A percentile compares a stretch with the other conserved stretches of the same genome.
Evolutionary conservation across 2,113 vertebrate genomes (phyloP).

Genomic region (Corythaixoides concolor): DNA sequence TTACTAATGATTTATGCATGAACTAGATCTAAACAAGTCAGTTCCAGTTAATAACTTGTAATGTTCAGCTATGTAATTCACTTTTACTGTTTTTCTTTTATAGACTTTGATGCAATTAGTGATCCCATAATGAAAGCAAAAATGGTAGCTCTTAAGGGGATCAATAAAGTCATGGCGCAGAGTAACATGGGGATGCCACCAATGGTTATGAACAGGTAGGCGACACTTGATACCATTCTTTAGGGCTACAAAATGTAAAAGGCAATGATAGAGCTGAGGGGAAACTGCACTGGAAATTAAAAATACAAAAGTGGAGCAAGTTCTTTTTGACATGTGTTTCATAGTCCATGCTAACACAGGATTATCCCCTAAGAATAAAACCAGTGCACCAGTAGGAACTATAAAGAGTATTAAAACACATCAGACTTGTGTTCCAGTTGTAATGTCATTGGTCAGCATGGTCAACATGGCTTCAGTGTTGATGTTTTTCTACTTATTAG

Average conservation of each 20-base stretch:
- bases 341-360: not conserved
- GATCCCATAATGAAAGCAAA: conserved; percentile 99
- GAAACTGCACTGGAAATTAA: not conserved
- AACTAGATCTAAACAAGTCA: not conserved
- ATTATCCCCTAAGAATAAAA: not conserved
- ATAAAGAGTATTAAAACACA: not conserved
- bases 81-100: conserved; percentile 15
- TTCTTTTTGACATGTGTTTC: not conserved
- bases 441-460: not conserved
- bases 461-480: not conserved
- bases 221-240: not conserved
- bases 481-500: not conserved
- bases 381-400: not conserved
- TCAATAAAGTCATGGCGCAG: conserved; percentile 98
- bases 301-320: not conserved
- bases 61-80: not conserved
- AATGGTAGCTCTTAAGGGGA: conserved; percentile 97
- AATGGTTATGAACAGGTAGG: conserved; percentile 92
- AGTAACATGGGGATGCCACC: conserved; percentile 87
- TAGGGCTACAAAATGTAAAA: not conserved
- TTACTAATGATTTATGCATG: not conserved
- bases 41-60: not conserved
- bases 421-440: not conserved
- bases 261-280: not conserved
- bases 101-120: conserved; percentile 93